Percentiles rank a stretch among this genome's conserved stretches.
Conservation (phyloP, 2,797 vertebrate species). For the Acipenser oxyrinchus region DNA sequence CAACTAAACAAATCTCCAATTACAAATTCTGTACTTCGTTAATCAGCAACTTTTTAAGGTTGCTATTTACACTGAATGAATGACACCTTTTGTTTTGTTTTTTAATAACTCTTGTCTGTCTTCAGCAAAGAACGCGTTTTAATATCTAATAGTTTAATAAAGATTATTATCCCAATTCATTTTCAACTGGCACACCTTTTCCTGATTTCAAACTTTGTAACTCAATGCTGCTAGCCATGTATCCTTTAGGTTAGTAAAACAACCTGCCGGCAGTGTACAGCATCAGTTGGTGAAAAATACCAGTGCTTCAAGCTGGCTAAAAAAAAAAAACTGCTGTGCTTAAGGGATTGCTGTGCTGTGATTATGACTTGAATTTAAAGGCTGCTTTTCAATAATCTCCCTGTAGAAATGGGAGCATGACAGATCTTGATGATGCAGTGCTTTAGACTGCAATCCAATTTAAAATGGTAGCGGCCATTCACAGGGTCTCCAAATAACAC, state of each 20-base stretch:
- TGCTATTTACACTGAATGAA: constrained; percentile 62
- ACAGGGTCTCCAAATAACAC: constrained; percentile 22
- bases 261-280: not conserved
- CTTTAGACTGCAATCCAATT: constrained; percentile 27
- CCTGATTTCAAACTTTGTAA: not conserved
- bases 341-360: not conserved
- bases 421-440: constrained; percentile 23
- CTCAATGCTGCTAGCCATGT: not conserved
- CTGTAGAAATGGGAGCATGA: too few relatives aligned
- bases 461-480: too few relatives aligned
- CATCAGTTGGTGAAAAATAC: not conserved
- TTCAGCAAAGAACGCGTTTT: not conserved
- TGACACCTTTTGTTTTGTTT: constrained; percentile 24
- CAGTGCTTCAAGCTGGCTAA: not conserved
- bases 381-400: constrained; percentile 47
- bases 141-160: not conserved
- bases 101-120: not conserved
- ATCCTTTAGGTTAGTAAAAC: not conserved
- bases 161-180: not conserved
- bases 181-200: not conserved
- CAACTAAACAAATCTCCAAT: constrained; percentile 75
- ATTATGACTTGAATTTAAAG: not conserved
- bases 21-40: constrained; percentile 78
- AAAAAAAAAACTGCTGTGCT: not conserved
- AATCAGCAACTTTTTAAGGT: constrained; percentile 67